These are phyloP conservation scores for Excalfactoria chinensis DNA, from an alignment of 2,113 vertebrate genomes.

Conservation along the genomic window DNA sequence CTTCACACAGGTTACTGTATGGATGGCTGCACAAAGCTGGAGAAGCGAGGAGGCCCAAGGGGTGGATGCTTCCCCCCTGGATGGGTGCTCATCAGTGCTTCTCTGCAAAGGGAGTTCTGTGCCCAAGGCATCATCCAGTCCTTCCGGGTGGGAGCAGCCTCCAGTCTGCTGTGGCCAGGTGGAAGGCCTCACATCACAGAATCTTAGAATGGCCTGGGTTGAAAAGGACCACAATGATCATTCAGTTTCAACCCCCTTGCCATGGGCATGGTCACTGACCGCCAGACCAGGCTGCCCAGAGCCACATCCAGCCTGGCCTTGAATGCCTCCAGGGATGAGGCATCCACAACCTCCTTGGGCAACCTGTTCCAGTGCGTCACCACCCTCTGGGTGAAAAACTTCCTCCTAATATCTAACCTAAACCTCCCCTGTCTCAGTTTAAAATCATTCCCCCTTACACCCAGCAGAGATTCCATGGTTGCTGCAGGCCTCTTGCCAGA, in stretches of 20 bases:
- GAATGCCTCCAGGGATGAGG: too few species aligned
- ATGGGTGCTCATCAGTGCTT: neutral
- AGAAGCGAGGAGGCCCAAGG: neutral
- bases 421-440: too few species aligned
- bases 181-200: neutral
- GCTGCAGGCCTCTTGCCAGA: neutral
- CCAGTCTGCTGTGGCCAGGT: neutral
- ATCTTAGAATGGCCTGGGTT: too few species aligned
- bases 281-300: too few species aligned
- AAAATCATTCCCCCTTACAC: neutral
- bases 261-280: too few species aligned
- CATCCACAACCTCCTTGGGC: too few species aligned
- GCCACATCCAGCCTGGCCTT: too few species aligned
- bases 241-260: too few species aligned
- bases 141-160: neutral
- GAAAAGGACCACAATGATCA: too few species aligned
- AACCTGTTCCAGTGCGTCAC: too few species aligned
- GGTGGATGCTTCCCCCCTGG: neutral
- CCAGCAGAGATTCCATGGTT: accelerated
- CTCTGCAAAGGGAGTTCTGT: accelerated
- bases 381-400: too few species aligned
- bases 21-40: accelerated
- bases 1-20: accelerated
- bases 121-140: neutral
- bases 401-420: too few species aligned